Conservation (phyloP, 2,888 invertebrate species). For the Strigamia maritima region DNA sequence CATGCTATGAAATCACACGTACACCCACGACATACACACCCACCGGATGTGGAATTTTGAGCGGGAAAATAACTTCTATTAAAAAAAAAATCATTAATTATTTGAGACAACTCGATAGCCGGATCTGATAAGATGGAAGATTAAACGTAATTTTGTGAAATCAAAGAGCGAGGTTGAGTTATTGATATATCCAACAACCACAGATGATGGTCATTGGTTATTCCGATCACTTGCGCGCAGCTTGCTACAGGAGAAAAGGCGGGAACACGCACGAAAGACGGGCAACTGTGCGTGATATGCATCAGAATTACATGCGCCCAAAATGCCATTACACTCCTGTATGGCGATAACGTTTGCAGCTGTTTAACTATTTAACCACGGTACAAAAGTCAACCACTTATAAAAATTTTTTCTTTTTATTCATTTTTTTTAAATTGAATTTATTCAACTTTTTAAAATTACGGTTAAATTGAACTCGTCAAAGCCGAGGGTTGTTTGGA, state of each 20-base stretch:
- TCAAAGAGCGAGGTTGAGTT: neutral
- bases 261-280: neutral
- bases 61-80: neutral
- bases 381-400: neutral
- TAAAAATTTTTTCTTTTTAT: neutral
- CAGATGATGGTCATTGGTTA: neutral
- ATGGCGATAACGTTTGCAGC: neutral
- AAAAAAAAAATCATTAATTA: neutral
- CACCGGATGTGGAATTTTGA: neutral
- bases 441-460: neutral
- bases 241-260: neutral
- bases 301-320: neutral
- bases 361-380: neutral
- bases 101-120: neutral
- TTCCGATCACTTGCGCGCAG: neutral
- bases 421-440: too few species aligned
- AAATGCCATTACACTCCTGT: neutral
- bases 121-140: neutral
- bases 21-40: neutral
- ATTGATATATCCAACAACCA: neutral
- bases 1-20: neutral
- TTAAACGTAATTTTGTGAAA: neutral
- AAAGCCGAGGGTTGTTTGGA: neutral
- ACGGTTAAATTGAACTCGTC: neutral
- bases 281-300: neutral